Conservation (phyloP, 1,140 invertebrate genomes). For the Camponotus pennsylvanicus region DNA sequence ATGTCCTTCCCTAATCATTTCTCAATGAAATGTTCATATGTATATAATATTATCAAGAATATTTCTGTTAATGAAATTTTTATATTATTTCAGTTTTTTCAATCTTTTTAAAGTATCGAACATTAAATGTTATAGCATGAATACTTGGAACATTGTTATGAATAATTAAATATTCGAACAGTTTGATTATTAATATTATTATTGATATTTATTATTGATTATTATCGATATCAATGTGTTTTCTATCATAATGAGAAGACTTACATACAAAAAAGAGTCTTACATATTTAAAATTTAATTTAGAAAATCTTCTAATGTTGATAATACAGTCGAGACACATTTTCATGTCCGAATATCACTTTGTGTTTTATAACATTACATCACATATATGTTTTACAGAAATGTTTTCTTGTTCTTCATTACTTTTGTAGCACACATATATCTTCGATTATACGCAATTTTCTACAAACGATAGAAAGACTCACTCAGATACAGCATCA, state of each 20-base stretch:
- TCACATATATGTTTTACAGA: not conserved
- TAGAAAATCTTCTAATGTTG: constrained; percentile 12
- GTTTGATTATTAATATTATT: not conserved
- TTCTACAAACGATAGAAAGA: not conserved
- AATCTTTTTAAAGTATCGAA: not conserved
- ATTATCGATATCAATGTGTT: not conserved
- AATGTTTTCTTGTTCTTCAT: not conserved
- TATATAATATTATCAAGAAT: constrained; percentile 1
- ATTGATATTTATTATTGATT: constrained; percentile 3
- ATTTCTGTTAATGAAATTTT: not conserved
- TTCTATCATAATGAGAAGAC: not conserved
- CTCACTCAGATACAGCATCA: not conserved
- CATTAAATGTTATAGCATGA: not conserved
- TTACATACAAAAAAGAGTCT: not conserved
- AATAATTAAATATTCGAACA: not conserved
- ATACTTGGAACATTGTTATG: not conserved
- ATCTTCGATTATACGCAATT: not conserved
- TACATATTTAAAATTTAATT: constrained; percentile 18
- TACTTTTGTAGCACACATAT: not conserved
- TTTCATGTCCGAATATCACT: constrained; percentile 15
- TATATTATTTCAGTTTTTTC: not conserved
- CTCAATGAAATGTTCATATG: not conserved
- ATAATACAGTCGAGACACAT: constrained; percentile 4
- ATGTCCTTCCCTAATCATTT: not conserved
- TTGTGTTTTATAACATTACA: not conserved